phyloP scores from a whole-genome alignment of 2,113 vertebrate genomes.

The Apus apus region DNA sequence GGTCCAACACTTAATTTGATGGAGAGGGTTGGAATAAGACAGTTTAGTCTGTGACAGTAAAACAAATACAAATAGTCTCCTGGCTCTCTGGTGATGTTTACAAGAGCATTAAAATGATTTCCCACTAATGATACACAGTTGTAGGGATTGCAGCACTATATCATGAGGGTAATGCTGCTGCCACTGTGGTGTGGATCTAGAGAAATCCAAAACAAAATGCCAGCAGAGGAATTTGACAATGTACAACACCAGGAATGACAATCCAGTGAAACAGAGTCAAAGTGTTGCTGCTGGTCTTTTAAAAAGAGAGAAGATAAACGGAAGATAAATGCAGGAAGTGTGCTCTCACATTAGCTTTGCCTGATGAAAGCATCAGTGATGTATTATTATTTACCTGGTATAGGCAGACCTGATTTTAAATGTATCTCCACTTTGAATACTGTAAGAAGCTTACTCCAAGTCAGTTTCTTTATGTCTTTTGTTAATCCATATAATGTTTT shows the following conservation, averaged over 20 bases:
- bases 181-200: background rate
- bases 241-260: background rate
- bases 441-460: background rate
- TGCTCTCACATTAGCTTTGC: background rate
- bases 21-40: conserved; percentile 60
- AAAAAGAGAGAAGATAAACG: too few relatives aligned
- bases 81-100: conserved; percentile 63
- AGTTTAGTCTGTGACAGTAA: conserved; percentile 56
- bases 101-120: conserved; percentile 70
- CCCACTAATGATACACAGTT: conserved; percentile 44
- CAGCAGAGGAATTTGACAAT: background rate
- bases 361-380: background rate
- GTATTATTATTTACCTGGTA: background rate
- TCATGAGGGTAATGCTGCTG: conserved; percentile 37
- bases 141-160: conserved; percentile 40
- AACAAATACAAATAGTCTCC: conserved; percentile 62
- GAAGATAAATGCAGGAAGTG: background rate
- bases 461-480: background rate
- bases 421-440: background rate
- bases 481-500: background rate
- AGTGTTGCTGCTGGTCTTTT: background rate
- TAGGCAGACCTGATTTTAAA: background rate
- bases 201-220: background rate
- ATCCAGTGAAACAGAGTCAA: background rate
- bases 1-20: conserved; percentile 72